These are phyloP conservation scores for Schizotus pectinicornis DNA, from an alignment of 2,888 invertebrate genomes.

Conservation along the genomic window DNA sequence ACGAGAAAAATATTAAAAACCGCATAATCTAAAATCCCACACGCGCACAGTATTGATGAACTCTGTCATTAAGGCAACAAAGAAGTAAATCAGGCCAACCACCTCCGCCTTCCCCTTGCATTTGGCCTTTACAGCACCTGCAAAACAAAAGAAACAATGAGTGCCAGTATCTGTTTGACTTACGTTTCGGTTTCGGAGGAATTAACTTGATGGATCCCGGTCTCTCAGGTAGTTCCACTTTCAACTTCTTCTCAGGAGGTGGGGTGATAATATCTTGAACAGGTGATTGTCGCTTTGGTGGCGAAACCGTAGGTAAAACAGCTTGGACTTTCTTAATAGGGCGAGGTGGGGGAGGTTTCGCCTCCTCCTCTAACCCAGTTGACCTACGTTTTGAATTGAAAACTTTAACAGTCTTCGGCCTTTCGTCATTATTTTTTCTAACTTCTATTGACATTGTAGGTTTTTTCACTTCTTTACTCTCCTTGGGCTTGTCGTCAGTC, in stretches of 20 bases:
- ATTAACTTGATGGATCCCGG: constrained; percentile 86
- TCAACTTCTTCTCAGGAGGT: constrained; percentile 80
- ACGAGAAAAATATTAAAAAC: constrained; percentile 18
- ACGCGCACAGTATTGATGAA: constrained; percentile 17
- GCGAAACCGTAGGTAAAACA: constrained; percentile 53
- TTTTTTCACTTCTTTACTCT: constrained; percentile 58
- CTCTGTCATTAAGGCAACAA: constrained; percentile 37
- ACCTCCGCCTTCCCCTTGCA: constrained; percentile 34
- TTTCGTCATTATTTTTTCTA: constrained; percentile 71
- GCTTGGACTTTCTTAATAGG: constrained; percentile 68
- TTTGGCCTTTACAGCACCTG: constrained; percentile 35
- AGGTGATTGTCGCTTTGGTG: constrained; percentile 46
- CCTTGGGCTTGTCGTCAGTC: constrained; percentile 57
- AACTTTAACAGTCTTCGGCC: constrained; percentile 91
- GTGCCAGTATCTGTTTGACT: constrained; percentile 62
- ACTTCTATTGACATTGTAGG: constrained; percentile 84
- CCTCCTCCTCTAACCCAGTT: constrained; percentile 87
- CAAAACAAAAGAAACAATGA: constrained; percentile 45
- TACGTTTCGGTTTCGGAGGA: constrained; percentile 89
- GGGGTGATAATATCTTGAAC: constrained; percentile 39
- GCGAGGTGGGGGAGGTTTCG: constrained; percentile 83
- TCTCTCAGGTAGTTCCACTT: constrained; percentile 70
- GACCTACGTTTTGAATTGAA: constrained; percentile 91
- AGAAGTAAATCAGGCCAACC: constrained; percentile 38
- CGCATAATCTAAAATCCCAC: background rate